Base-by-base conservation (phyloP, 37 sponge, comb jelly and placozoan genomes). In the Tethya wilhelma region DNA sequence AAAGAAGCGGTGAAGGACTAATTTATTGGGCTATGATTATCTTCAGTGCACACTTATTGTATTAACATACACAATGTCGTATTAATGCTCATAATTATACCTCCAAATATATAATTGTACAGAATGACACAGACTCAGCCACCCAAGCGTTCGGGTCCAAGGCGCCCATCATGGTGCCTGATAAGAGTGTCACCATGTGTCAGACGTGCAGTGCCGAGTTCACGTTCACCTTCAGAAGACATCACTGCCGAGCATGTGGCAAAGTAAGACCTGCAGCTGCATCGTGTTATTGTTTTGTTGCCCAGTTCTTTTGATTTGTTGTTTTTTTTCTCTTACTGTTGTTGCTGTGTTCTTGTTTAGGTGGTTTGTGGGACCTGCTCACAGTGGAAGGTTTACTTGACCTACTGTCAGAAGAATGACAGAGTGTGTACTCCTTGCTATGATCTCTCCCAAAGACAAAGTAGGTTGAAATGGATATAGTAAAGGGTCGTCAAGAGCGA, bases 171-270 rank as follows among this genome's bases (percentile, higher is more conserved):
- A 90, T 94, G 96, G 78, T 98, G 23, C 98, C 91, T 4, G 98
- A 98, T 70, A 81, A 93, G 67, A 93, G 86, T 71, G 96, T 95
- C 28, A 90, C 89, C 73, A 90, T 93, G 91, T 98, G 98, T 60
- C 94, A 94, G 94, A 40, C 77, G 11, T 98, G 98, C 66, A 75
- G 79, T 26, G 56, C 78, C 53, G 71, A 46, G 38, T 98, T 98
- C 90, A 98, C 93, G 0, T 55, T 90, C 43, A 87, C 88, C 42
- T 85, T 91, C 56, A 79, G 98, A 32, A 65, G 96, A 44, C 98
- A 98, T 34, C 98, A 98, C 89, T 98, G 98, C 75, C 73, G 98
- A 32, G 96, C 88, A 2, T 98, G 98, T 67, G 98, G 98, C 39
- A 96, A 92, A 84, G 90, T 92, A 29, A 59, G 78, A n/a, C 34